These are phyloP conservation scores for Campaea margaritaria DNA, from an alignment of 2,888 invertebrate genomes.

Conservation along the genomic window DNA sequence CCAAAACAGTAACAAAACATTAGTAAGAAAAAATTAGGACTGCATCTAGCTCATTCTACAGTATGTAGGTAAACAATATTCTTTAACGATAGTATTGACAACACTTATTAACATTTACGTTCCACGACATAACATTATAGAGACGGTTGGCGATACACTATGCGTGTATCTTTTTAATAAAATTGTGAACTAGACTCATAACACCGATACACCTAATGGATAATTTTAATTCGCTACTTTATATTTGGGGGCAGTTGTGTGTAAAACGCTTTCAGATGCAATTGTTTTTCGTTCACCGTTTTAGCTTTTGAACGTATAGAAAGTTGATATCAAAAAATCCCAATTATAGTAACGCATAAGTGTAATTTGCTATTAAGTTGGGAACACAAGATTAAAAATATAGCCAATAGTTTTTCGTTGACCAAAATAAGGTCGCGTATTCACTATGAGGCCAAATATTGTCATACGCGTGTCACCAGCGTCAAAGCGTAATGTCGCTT, in stretches of 20 bases:
- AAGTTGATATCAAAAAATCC: not conserved
- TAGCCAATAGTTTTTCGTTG: too few species aligned
- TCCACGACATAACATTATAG: slow-evolving; percentile 73
- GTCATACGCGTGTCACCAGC: too few species aligned
- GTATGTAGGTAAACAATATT: slow-evolving; percentile 73
- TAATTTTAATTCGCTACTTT: slow-evolving; percentile 69
- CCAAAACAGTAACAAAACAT: slow-evolving; percentile 85
- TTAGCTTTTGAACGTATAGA: too few species aligned
- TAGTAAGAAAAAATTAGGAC: slow-evolving; percentile 83
- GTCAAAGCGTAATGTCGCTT: too few species aligned
- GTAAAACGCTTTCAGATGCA: slow-evolving; percentile 36
- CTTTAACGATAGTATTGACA: slow-evolving; percentile 59
- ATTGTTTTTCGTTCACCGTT: not conserved
- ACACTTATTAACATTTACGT: slow-evolving; percentile 74
- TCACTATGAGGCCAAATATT: too few species aligned
- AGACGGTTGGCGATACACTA: slow-evolving; percentile 71
- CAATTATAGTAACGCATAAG: too few species aligned
- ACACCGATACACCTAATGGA: slow-evolving; percentile 81
- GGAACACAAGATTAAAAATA: too few species aligned
- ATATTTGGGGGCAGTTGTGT: slow-evolving; percentile 63
- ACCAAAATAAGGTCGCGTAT: too few species aligned
- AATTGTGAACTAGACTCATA: slow-evolving; percentile 77
- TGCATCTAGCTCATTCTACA: slow-evolving; percentile 84
- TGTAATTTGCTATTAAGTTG: too few species aligned
- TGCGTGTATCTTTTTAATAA: slow-evolving; percentile 40